Evolutionary conservation across 1,140 invertebrate genomes (phyloP), one percentile per base, ranked within the genome.

Genomic region (Aphis gossypii): DNA sequence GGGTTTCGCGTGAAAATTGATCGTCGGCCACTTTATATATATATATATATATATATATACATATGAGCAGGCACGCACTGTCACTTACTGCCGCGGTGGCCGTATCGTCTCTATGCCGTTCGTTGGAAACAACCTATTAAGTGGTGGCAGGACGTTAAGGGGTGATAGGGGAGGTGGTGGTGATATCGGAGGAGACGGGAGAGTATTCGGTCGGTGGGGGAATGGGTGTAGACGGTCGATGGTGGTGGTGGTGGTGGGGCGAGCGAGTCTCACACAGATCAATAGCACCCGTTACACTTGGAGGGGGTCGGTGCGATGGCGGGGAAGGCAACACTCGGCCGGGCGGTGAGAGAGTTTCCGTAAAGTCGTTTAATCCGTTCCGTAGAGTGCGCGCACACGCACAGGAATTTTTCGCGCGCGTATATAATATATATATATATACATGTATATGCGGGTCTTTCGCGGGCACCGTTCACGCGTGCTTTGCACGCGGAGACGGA

Each of bases 201-300:
- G 21, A 83, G 23, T 30, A 23, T 25, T 68, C 83, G 83, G 83
- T 23, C 2, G 23, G 44, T 23, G 14, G 1, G 35, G 23, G 30
- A n/a, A 9, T 9, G 46, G 46, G 25, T 25, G 23, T 44, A 20
- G 38, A 21, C 38, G 83, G 83, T 35, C 41, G 41, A 82, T 2
- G 21, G 48, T 3, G 84, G 44, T 6, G 84, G 41, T 11, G 46
- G 46, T 1, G 51, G 35, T 1, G 21, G 51, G 44, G 44, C 83
- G 38, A 41, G 6, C 7, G 9, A 41, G 89, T 90, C 54, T 90
- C 89, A 20, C 23, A 54, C 89, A 60, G 89, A 90, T 90, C 89
- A 90, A 90, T 90, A 90, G 89, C 89, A 54, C 51, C 23, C 23
- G 89, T 54, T 56, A 90, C 89, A 30, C 51, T 60, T 30, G 9